A percentile compares a stretch with the other conserved stretches of the same genome.
These are phyloP conservation scores for Bicyclus anynana DNA, from an alignment of 1,140 invertebrate species.

Conservation along the genomic window DNA sequence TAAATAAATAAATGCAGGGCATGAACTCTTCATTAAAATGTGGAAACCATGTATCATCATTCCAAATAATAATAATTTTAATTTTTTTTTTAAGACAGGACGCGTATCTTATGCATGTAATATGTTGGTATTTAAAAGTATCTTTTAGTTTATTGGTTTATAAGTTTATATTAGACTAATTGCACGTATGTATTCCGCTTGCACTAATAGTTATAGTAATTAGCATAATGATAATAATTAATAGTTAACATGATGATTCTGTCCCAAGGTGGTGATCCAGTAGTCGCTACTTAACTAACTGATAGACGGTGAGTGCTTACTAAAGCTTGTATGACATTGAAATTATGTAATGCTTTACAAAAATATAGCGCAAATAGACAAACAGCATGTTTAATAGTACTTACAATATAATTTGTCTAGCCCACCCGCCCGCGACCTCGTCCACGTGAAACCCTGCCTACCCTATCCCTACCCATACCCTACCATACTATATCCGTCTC, in stretches of 20 bases:
- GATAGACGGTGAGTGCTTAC: conserved; percentile 29
- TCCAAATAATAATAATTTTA: no score
- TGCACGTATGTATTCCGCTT: conserved; percentile 25
- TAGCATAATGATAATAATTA: not conserved
- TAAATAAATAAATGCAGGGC: no score
- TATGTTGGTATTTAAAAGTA: not conserved
- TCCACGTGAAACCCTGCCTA: no score
- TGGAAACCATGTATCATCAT: no score
- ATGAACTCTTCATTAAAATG: no score
- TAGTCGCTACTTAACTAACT: conserved; percentile 27
- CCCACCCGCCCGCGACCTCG: no score
- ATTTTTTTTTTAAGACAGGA: no score
- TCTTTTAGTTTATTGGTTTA: conserved; percentile 3
- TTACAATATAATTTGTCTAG: no score
- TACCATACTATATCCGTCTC: no score
- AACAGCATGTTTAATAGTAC: no score
- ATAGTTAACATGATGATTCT: conserved; percentile 26
- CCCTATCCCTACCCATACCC: no score
- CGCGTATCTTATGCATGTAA: no score
- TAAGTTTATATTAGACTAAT: conserved; percentile 20
- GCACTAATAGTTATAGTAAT: conserved; percentile 13
- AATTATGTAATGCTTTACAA: not conserved
- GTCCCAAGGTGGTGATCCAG: conserved; percentile 34
- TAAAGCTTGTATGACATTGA: conserved; percentile 12
- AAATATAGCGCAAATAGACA: not conserved